Conservation (phyloP, 2,113 vertebrate genomes). For the Proterorhinus semilunaris region DNA sequence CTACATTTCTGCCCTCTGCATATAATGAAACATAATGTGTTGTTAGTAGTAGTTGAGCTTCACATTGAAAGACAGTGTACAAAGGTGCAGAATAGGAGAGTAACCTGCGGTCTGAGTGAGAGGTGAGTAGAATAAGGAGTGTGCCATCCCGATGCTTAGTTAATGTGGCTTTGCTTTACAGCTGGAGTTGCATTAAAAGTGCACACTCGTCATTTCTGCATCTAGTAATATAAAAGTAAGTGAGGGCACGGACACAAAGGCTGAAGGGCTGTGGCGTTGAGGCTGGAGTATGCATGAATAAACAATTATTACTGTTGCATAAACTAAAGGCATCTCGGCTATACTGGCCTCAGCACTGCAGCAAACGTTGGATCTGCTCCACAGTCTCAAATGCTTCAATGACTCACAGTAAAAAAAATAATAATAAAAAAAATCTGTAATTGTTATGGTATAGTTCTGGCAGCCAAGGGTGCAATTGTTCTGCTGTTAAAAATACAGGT, state of each 20-base stretch:
- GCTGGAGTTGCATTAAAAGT: conserved; percentile 17
- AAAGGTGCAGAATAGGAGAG: too few species aligned
- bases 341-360: too few species aligned
- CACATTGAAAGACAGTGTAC: conserved; percentile 5
- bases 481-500: too few species aligned
- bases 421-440: too few species aligned
- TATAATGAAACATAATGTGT: too few species aligned
- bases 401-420: too few species aligned
- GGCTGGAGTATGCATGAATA: conserved; percentile 1
- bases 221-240: conserved; percentile 25
- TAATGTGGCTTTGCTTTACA: conserved; percentile 32
- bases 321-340: neutral
- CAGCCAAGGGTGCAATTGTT: too few species aligned
- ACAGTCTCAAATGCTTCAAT: too few species aligned
- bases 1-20: neutral
- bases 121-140: conserved; percentile 22
- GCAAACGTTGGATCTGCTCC: neutral
- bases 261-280: conserved; percentile 16
- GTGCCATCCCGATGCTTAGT: conserved; percentile 27
- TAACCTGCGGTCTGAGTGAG: conserved; percentile 8
- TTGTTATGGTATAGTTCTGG: too few species aligned
- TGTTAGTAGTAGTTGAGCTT: neutral
- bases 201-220: conserved; percentile 18
- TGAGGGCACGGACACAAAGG: conserved; percentile 9
- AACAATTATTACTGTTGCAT: conserved; percentile 16